Conservation (phyloP, 2,113 vertebrate genomes). For the Halcyon malimbica region DNA sequence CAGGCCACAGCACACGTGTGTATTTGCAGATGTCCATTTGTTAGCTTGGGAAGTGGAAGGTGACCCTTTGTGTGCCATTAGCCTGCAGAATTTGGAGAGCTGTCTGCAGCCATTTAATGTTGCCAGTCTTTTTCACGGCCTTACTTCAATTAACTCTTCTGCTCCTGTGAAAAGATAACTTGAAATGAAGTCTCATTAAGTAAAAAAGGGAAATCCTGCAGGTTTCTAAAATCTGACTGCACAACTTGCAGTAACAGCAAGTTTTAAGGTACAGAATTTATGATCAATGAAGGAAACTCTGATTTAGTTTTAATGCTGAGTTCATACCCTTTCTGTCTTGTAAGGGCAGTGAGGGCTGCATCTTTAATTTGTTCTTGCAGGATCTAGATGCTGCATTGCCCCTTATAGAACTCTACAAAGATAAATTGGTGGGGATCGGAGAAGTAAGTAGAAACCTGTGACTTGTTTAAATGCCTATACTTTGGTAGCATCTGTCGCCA, state of each 20-base stretch:
- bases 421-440: slow-evolving; percentile 88
- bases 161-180: not conserved
- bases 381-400: slow-evolving; percentile 91
- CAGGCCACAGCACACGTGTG: rapidly evolving
- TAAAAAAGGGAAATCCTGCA: not conserved
- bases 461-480: not conserved
- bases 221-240: not conserved
- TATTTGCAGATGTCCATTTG: not conserved
- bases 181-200: not conserved
- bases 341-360: not conserved
- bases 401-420: slow-evolving; percentile 89
- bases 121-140: not conserved
- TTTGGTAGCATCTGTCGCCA: not conserved
- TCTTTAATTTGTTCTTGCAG: slow-evolving; percentile 67
- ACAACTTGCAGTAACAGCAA: not conserved
- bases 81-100: not conserved
- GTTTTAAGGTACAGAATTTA: not conserved
- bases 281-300: not conserved
- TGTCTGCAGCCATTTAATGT: not conserved
- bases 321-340: not conserved
- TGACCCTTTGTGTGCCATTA: not conserved
- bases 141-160: not conserved
- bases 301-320: not conserved
- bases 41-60: not conserved
- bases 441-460: slow-evolving; percentile 79